Percentiles rank a stretch among this genome's conserved stretches.
These are phyloP conservation scores for Drosophila santomea DNA, from an alignment of 1,140 invertebrate species.

Conservation along the genomic window DNA sequence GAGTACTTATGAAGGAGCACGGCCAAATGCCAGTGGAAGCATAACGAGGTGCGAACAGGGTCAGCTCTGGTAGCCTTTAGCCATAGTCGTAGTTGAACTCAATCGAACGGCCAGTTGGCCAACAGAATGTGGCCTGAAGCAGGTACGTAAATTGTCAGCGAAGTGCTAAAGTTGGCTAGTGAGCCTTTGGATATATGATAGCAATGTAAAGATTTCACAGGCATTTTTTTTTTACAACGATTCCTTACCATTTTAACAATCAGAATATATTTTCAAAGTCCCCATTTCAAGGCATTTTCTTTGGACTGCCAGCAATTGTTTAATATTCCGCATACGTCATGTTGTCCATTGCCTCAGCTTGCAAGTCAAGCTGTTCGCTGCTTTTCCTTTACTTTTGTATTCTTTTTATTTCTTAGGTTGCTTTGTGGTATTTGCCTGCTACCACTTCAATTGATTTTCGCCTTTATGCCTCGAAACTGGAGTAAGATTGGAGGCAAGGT, in stretches of 20 bases:
- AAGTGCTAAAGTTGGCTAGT: slow-evolving; percentile 13
- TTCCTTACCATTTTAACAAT: no score
- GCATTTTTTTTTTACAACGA: no score
- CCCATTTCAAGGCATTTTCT: slow-evolving; percentile 9
- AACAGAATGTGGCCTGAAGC: slow-evolving; percentile 31
- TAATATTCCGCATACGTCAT: slow-evolving; percentile 52
- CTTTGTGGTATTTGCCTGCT: slow-evolving; percentile 12
- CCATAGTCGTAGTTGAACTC: slow-evolving; percentile 22
- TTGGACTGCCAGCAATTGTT: slow-evolving; percentile 2
- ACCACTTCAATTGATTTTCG: slow-evolving; percentile 58
- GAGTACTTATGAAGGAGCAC: slow-evolving; percentile 26
- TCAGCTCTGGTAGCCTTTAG: slow-evolving; percentile 47
- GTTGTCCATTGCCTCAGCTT: slow-evolving; percentile 29
- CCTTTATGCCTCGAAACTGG: slow-evolving; percentile 35
- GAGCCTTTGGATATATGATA: background rate
- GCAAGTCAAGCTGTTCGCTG: slow-evolving; percentile 18
- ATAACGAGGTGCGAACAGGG: slow-evolving; percentile 72
- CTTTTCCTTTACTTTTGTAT: slow-evolving; percentile 18
- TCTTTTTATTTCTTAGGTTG: background rate
- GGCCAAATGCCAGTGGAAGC: slow-evolving; percentile 48
- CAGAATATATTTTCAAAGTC: no score
- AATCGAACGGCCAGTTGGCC: slow-evolving; percentile 20
- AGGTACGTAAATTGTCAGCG: slow-evolving; percentile 33
- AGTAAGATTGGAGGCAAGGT: slow-evolving; percentile 54
- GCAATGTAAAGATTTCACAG: background rate